phyloP scores from a whole-genome alignment of 2,888 invertebrate species.

The Lasiommata megera region DNA sequence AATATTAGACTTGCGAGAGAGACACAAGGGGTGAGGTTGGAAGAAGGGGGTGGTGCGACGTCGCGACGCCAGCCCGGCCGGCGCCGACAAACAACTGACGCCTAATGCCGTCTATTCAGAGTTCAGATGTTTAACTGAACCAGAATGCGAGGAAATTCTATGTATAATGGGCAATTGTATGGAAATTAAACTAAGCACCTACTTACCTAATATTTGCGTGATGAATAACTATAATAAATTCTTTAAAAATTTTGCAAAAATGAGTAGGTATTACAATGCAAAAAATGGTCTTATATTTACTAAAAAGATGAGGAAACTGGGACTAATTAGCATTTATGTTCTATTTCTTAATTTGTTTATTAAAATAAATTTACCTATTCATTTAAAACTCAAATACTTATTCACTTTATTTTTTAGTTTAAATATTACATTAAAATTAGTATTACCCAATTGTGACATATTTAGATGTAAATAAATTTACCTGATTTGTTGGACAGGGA shows the following conservation, averaged over 20 bases:
- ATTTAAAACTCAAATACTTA: too few relatives aligned
- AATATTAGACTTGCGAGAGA: slow-evolving; percentile 8
- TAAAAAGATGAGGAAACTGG: too few relatives aligned
- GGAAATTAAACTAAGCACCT: slow-evolving; percentile 14
- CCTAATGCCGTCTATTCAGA: slow-evolving; percentile 41
- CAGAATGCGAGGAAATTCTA: slow-evolving; percentile 8
- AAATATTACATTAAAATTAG: too few relatives aligned
- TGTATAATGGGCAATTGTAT: slow-evolving; percentile 16
- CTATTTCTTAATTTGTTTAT: too few relatives aligned
- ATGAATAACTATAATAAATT: not conserved
- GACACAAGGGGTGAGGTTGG: slow-evolving; percentile 34
- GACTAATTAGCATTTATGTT: too few relatives aligned
- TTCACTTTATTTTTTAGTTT: too few relatives aligned
- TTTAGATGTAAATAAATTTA: too few relatives aligned
- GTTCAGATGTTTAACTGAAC: slow-evolving; percentile 18
- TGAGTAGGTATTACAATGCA: not conserved
- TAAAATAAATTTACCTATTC: too few relatives aligned
- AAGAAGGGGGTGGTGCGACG: slow-evolving; percentile 55
- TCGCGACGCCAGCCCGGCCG: slow-evolving; percentile 76
- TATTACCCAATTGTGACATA: too few relatives aligned
- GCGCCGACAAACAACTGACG: slow-evolving; percentile 60
- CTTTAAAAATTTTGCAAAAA: not conserved
- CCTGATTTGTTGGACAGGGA: too few relatives aligned
- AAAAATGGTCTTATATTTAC: too few relatives aligned
- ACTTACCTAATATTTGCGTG: not conserved